Conservation (phyloP, 2,888 invertebrate species). For the Spatulosminthurus flaviceps region DNA sequence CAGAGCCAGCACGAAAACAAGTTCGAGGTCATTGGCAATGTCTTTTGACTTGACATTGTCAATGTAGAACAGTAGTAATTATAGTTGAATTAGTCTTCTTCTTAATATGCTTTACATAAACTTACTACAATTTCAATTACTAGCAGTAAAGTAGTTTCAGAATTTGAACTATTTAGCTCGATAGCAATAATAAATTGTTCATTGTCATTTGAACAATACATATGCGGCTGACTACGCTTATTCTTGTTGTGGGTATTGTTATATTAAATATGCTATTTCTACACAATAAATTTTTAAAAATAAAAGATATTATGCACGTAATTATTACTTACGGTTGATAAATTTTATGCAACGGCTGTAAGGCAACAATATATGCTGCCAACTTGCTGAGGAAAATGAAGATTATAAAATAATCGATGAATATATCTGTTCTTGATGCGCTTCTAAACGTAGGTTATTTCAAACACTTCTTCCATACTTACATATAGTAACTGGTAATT, state of each 20-base stretch:
- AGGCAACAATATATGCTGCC: background rate
- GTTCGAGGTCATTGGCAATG: too few relatives aligned
- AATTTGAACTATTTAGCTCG: slow-evolving; percentile 18
- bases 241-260: too few relatives aligned
- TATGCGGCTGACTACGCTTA: too few relatives aligned
- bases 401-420: too few relatives aligned
- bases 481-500: background rate
- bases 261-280: too few relatives aligned
- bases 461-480: background rate
- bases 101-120: background rate
- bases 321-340: background rate
- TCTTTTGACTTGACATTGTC: too few relatives aligned
- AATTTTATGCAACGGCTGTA: background rate
- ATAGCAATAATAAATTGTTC: background rate
- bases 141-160: background rate
- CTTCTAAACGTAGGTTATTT: background rate
- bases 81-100: background rate
- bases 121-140: background rate
- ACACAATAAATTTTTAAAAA: background rate
- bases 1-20: too few relatives aligned
- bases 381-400: background rate
- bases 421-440: too few relatives aligned
- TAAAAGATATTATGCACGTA: background rate
- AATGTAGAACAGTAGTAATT: too few relatives aligned
- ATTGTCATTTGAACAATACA: background rate